Evolutionary conservation across 2,888 invertebrate species (phyloP).

Genomic region (Lycaena phlaeas): DNA sequence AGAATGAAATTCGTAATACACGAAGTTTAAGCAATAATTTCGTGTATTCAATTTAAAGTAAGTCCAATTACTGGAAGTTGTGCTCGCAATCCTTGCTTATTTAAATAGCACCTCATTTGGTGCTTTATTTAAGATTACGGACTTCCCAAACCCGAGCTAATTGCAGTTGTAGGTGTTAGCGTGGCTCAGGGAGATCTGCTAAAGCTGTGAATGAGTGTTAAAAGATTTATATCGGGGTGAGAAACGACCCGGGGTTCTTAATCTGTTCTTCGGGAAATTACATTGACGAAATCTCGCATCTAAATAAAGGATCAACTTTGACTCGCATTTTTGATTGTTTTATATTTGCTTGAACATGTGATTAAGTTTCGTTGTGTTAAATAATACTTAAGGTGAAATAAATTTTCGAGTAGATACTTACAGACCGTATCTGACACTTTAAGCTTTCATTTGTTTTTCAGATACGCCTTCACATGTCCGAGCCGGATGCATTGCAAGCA

Average conservation of each 20-base stretch:
- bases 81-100: conserved; percentile 24
- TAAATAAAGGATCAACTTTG: background rate
- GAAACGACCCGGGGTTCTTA: conserved; percentile 37
- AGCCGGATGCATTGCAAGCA: too few species aligned
- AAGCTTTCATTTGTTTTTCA: too few species aligned
- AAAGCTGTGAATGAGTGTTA: conserved; percentile 60
- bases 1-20: background rate
- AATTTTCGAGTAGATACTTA: too few species aligned
- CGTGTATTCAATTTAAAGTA: conserved; percentile 8
- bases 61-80: conserved; percentile 19
- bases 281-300: conserved; percentile 30
- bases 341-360: too few species aligned
- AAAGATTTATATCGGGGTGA: conserved; percentile 65
- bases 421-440: too few species aligned
- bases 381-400: too few species aligned
- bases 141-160: conserved; percentile 50
- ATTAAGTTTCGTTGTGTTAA: too few species aligned
- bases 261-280: conserved; percentile 54
- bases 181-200: conserved; percentile 43
- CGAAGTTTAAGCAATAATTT: background rate
- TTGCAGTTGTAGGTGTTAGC: conserved; percentile 65
- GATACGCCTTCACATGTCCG: too few species aligned
- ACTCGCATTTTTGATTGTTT: too few species aligned
- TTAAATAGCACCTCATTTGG: conserved; percentile 41
- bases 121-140: conserved; percentile 48